Evolutionary conservation across 2,888 invertebrate species (phyloP), one percentile per base, ranked within the genome.

Genomic region (Nymphalis c-album): DNA sequence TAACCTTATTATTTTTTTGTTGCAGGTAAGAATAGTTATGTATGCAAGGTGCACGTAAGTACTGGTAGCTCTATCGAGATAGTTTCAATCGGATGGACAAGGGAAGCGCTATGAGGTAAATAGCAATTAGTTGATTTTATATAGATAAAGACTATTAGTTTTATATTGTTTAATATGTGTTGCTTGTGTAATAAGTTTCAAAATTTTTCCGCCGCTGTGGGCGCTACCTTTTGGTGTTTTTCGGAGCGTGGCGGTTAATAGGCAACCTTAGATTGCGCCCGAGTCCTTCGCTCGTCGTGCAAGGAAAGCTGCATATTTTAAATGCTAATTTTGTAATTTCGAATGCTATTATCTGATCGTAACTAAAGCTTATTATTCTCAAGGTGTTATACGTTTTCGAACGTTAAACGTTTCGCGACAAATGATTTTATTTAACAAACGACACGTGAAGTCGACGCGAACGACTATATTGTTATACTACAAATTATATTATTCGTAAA

Each of bases 211-310:
- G 88, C 88, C 82, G 85, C 84, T 86, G 85, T 86, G 86, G 74
- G 84, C 85, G 85, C 86, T 90, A 86, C 90, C 88, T 90, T 91
- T 91, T 86, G 85, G 82, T 91, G 91, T 72, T 91, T 91, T 92
- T 92, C 91, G 92, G 92, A 92, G 92, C 92, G 92, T 92, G 86
- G 90, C 92, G 89, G 83, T 85, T 88, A 89, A 90, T 89, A 89
- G 89, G 88, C 88, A 90, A 89, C 91, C 91, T 90, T 90, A 89
- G 86, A 87, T 88, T 87, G 87, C 89, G 85, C 86, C 84, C 83
- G 83, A 87, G 91, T 92, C 92, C 91, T 91, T 92, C 90, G 87
- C 77, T 78, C 80, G 84, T 82, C 82, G 83, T 83, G 82, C 85
- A 84, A 84, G 88, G 88, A 91, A 91, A 90, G 88, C 87, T 85